Conservation (phyloP, 2,888 invertebrate species). For the Sycophila texana region DNA sequence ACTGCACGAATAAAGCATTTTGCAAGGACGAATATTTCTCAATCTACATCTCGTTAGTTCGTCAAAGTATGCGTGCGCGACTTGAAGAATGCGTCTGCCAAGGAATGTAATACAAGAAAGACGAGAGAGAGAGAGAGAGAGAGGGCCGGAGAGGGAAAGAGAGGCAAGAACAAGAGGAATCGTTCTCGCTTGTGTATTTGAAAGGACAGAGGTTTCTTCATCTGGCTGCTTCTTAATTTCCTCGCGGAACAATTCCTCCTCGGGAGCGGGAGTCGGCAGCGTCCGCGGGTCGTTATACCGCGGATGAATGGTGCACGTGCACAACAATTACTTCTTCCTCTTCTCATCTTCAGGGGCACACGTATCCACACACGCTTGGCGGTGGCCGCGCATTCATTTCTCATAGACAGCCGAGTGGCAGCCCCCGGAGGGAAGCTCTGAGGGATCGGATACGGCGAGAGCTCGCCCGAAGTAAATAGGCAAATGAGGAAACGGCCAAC, state of each 20-base stretch:
- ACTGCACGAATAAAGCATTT: not conserved
- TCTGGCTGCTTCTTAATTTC: slow-evolving; percentile 54
- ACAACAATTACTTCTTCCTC: slow-evolving; percentile 53
- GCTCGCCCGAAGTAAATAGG: slow-evolving; percentile 41
- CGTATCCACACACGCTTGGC: slow-evolving; percentile 40
- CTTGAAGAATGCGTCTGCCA: slow-evolving; percentile 5
- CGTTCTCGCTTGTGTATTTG: slow-evolving; percentile 29
- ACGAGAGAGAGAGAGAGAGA: slow-evolving; percentile 24
- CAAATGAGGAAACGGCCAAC: slow-evolving; percentile 40
- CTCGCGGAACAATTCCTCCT: slow-evolving; percentile 53
- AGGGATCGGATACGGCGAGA: not conserved
- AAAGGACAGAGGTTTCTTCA: slow-evolving; percentile 53
- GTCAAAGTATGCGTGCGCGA: slow-evolving; percentile 30
- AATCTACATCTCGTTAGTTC: slow-evolving; percentile 41
- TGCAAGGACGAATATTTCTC: slow-evolving; percentile 23
- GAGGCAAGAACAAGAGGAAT: slow-evolving; percentile 36
- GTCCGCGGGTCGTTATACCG: slow-evolving; percentile 49
- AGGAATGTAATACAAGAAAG: slow-evolving; percentile 37
- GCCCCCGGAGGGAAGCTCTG: slow-evolving; percentile 3
- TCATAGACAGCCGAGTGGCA: slow-evolving; percentile 21
- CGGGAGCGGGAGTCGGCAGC: not conserved
- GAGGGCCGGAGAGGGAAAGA: slow-evolving; percentile 7
- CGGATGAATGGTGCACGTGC: slow-evolving; percentile 55
- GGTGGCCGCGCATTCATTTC: slow-evolving; percentile 35
- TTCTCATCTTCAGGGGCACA: slow-evolving; percentile 43